phyloP scores from a whole-genome alignment of 92 coral and sea anemone species.

The Parazoanthus darwini region DNA sequence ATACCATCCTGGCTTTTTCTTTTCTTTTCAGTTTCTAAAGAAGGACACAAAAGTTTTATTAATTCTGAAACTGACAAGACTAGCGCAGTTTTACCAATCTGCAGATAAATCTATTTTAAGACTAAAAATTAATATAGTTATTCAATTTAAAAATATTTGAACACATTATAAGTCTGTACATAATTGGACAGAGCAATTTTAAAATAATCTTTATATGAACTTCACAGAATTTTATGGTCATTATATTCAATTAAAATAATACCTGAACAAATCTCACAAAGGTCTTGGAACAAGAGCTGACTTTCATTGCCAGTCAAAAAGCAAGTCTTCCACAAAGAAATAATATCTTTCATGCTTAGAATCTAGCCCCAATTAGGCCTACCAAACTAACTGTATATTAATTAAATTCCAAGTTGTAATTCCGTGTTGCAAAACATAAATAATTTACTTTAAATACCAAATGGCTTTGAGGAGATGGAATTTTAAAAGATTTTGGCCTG shows the following conservation, averaged over 20 bases:
- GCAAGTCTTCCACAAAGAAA: constrained; percentile 42
- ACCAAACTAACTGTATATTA: not conserved
- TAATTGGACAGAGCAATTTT: not conserved
- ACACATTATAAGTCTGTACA: no score
- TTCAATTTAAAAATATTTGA: not conserved
- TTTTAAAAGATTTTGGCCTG: not conserved
- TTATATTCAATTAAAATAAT: not conserved
- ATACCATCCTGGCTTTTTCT: constrained; percentile 20
- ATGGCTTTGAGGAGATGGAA: not conserved
- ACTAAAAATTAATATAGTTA: not conserved
- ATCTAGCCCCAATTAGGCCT: not conserved
- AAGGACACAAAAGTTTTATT: constrained; percentile 9
- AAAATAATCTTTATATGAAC: no score
- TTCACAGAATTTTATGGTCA: not conserved
- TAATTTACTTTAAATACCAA: no score
- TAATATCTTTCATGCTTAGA: constrained; percentile 10
- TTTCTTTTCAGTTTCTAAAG: constrained; percentile 46
- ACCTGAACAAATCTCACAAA: constrained; percentile 18
- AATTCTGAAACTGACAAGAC: not conserved
- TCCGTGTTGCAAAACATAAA: not conserved
- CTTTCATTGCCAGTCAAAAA: constrained; percentile 22
- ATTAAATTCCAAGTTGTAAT: no score
- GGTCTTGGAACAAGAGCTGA: not conserved
- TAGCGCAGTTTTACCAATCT: no score
- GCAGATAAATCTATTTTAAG: no score